Conservation (phyloP, 1,140 invertebrate genomes). For the Sipha flava region DNA sequence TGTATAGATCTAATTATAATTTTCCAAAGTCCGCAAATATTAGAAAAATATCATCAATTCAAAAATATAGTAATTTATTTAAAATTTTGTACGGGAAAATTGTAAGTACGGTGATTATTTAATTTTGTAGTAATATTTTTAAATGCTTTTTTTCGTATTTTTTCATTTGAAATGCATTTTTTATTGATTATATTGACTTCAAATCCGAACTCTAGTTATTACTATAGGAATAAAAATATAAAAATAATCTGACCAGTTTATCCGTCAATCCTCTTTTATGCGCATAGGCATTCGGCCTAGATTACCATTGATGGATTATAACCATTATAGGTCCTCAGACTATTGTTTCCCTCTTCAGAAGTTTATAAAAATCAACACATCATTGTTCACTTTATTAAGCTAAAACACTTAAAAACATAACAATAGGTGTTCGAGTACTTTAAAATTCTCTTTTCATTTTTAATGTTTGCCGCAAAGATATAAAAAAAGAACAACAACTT, state of each 20-base stretch:
- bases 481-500: not conserved
- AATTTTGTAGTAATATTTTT: no score
- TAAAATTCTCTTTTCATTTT: not conserved
- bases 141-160: no score
- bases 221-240: constrained; percentile 14
- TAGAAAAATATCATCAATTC: no score
- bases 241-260: not conserved
- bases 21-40: no score
- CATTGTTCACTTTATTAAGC: not conserved
- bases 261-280: not conserved
- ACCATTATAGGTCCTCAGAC: not conserved
- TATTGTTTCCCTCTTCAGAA: not conserved
- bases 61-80: no score
- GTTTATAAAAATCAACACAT: not conserved
- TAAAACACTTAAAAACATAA: not conserved
- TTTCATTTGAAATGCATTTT: no score
- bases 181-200: no score
- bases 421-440: not conserved
- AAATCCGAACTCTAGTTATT: constrained; percentile 23
- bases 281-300: not conserved
- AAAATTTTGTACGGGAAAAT: no score
- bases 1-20: no score
- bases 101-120: no score
- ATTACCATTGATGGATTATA: not conserved
- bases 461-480: no score